Conservation (phyloP, 2,113 vertebrate species). For the Limnothrissa miodon region DNA sequence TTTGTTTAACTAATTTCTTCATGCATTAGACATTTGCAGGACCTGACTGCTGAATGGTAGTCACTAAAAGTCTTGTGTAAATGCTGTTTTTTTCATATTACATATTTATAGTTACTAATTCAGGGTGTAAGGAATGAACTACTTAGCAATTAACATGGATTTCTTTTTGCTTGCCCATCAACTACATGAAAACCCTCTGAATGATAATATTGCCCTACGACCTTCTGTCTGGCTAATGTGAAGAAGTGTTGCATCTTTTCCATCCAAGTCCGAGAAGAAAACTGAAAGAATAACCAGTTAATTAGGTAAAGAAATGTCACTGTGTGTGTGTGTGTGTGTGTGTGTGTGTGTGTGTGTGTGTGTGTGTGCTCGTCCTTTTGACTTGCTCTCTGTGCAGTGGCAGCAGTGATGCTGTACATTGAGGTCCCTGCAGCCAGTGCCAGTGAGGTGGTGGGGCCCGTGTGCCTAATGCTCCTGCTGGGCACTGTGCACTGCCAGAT, state of each 20-base stretch:
- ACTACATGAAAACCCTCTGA: no score
- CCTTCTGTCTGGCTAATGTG: no score
- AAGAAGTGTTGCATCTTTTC: no score
- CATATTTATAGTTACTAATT: no score
- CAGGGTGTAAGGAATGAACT: neutral
- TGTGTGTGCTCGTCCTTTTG: slow-evolving; percentile 42
- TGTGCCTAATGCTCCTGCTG: slow-evolving; percentile 96
- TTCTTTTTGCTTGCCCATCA: no score
- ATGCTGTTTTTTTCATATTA: no score
- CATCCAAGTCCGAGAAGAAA: no score
- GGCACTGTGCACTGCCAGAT: slow-evolving; percentile 98
- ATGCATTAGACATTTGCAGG: neutral
- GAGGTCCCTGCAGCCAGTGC: slow-evolving; percentile 80
- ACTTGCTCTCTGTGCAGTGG: slow-evolving; percentile 69
- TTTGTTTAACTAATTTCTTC: neutral
- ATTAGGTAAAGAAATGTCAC: no score
- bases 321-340: neutral
- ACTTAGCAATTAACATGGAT: no score
- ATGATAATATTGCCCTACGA: no score
- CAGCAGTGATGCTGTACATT: slow-evolving; percentile 79
- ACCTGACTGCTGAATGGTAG: neutral
- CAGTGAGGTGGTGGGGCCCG: slow-evolving; percentile 87
- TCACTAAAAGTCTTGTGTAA: neutral
- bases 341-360: neutral
- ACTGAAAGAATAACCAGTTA: no score